phyloP scores from a whole-genome alignment of 2,113 vertebrate species.

The Ceyx cyanopectus region DNA sequence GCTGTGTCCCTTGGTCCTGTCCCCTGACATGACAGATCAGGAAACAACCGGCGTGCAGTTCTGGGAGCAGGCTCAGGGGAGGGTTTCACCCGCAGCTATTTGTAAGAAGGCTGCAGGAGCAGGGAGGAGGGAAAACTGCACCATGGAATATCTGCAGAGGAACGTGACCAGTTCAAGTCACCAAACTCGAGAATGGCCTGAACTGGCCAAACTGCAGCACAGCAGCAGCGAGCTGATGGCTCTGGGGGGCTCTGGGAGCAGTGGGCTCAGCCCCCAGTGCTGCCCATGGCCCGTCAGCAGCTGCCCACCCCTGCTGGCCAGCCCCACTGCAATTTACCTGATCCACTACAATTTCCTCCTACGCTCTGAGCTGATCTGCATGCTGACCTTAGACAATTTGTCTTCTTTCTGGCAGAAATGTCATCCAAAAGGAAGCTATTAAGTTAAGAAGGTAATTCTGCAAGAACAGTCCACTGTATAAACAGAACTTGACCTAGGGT shows the following conservation, averaged over 20 bases:
- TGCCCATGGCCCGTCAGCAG: conserved; percentile 46
- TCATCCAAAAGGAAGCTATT: conserved; percentile 88
- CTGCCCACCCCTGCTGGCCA: conserved; percentile 63
- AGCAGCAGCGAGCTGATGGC: neutral
- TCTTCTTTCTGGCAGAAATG: conserved; percentile 82
- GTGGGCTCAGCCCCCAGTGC: neutral
- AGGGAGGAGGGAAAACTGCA: neutral
- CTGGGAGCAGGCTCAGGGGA: neutral
- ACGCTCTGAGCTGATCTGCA: conserved; percentile 76
- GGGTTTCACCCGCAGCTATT: neutral
- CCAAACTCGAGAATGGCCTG: neutral
- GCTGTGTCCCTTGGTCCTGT: neutral
- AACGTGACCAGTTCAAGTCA: accelerated
- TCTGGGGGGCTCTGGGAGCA: neutral
- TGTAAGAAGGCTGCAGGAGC: neutral
- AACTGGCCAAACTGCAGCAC: neutral
- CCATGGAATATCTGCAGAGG: neutral
- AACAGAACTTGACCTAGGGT: conserved; percentile 85
- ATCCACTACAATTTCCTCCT: conserved; percentile 85
- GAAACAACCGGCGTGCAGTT: neutral
- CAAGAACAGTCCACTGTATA: conserved; percentile 79
- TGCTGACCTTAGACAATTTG: conserved; percentile 83
- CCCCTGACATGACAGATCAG: neutral
- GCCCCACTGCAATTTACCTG: conserved; percentile 74
- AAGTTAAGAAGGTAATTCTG: conserved; percentile 85